A percentile compares a stretch with the other conserved stretches of the same genome.
Conservation (phyloP, 2,113 vertebrate species). For the Scomber japonicus region DNA sequence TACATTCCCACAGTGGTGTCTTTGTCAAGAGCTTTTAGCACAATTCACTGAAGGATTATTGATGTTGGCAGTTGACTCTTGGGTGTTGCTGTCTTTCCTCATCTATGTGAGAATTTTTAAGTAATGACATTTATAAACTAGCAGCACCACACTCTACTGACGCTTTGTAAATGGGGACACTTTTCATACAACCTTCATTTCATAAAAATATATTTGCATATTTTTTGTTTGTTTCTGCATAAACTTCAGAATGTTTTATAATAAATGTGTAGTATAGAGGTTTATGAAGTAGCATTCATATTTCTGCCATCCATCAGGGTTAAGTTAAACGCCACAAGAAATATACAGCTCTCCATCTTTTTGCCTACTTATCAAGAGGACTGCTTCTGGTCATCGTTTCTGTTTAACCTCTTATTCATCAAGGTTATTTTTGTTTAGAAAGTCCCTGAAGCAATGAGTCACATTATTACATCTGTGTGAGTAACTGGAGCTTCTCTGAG, state of each 20-base stretch:
- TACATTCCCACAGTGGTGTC: slow-evolving; percentile 22
- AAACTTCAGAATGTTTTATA: no score
- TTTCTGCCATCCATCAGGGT: slow-evolving; percentile 2
- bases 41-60: slow-evolving; percentile 43
- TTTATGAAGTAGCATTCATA: not conserved
- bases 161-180: slow-evolving; percentile 7
- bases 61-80: slow-evolving; percentile 43
- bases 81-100: slow-evolving; percentile 26
- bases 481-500: slow-evolving; percentile 66
- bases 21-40: slow-evolving; percentile 51
- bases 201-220: not conserved
- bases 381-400: slow-evolving; percentile 26
- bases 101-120: slow-evolving; percentile 9
- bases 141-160: not conserved
- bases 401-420: slow-evolving; percentile 62
- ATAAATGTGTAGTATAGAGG: no score
- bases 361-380: not conserved
- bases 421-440: slow-evolving; percentile 59
- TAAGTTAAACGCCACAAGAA: not conserved
- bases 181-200: not conserved
- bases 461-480: slow-evolving; percentile 66
- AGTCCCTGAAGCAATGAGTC: slow-evolving; percentile 63
- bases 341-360: slow-evolving; percentile 2
- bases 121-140: slow-evolving; percentile 30
- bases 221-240: slow-evolving; percentile 4